Percentiles rank a stretch among this genome's conserved stretches.
These are phyloP conservation scores for Macropus fuliginosus DNA, from an alignment of 2,797 vertebrate genomes.

Conservation along the genomic window DNA sequence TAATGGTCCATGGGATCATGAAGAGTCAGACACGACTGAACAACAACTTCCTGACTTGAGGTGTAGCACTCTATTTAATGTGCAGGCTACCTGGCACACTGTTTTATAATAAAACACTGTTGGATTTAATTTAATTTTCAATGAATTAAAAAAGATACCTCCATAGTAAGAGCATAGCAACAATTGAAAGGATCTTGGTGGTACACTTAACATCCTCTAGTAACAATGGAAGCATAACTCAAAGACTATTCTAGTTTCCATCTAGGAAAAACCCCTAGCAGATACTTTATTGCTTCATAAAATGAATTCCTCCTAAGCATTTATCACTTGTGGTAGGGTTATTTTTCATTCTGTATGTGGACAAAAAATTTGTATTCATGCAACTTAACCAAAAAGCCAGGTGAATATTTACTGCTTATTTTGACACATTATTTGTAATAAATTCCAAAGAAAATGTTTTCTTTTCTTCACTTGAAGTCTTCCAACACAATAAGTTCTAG, in stretches of 20 bases:
- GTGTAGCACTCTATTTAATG: no score
- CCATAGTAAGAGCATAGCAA: background rate
- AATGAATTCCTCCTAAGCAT: background rate
- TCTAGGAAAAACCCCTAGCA: background rate
- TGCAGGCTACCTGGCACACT: background rate
- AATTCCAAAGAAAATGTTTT: background rate
- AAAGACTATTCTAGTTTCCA: background rate
- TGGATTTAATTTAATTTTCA: conserved; percentile 17
- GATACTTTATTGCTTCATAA: conserved; percentile 16
- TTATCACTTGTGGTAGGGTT: background rate
- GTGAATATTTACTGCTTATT: background rate
- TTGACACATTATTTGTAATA: no score
- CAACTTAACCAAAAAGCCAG: background rate
- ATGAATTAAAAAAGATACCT: background rate
- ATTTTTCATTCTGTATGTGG: background rate
- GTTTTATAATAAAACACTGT: background rate
- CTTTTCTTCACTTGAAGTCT: no score
- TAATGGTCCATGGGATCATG: background rate
- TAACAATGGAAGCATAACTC: conserved; percentile 54
- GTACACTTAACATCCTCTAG: conserved; percentile 83
- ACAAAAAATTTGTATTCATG: background rate
- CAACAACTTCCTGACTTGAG: background rate
- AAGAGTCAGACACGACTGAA: background rate
- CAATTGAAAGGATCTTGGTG: conserved; percentile 60
- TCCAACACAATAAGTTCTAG: no score